A percentile compares a stretch with the other conserved stretches of the same genome.
These are phyloP conservation scores for Brachystomella parvula DNA, from an alignment of 1,140 invertebrate genomes.

Conservation along the genomic window DNA sequence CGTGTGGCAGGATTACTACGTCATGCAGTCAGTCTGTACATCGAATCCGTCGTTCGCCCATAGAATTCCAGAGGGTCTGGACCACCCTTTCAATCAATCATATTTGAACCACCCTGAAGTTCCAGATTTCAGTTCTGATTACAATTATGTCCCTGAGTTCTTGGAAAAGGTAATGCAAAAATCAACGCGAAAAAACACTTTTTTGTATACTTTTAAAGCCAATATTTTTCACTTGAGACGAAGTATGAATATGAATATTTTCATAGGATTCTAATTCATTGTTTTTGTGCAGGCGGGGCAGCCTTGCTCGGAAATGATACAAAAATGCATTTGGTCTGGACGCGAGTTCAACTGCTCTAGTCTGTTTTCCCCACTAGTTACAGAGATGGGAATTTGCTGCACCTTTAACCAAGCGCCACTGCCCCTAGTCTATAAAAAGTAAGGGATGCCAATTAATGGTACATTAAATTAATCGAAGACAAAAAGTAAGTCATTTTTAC, in stretches of 20 bases:
- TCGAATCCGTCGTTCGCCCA: background rate
- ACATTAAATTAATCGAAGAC: too few species aligned
- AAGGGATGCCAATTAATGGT: too few species aligned
- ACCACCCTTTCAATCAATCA: background rate
- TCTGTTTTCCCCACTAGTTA: background rate
- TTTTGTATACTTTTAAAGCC: background rate
- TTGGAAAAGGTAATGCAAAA: background rate
- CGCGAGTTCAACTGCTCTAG: background rate
- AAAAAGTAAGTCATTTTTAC: slow-evolving; percentile 12
- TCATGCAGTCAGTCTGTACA: slow-evolving; percentile 3
- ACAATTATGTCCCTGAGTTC: background rate
- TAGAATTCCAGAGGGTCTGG: background rate
- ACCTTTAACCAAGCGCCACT: background rate
- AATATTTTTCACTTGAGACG: background rate
- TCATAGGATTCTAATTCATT: background rate
- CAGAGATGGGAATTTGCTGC: background rate
- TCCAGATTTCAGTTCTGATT: background rate
- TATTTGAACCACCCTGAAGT: background rate
- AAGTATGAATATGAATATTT: background rate
- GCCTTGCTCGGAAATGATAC: slow-evolving; percentile 12
- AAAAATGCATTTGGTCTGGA: slow-evolving; percentile 8
- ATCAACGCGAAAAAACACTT: too few species aligned
- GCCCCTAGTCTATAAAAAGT: background rate
- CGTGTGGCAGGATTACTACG: background rate
- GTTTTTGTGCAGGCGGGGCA: background rate